Percentiles rank a stretch among this genome's conserved stretches.
Conservation (phyloP, 2,797 vertebrate genomes). For the Onychomys torridus region DNA sequence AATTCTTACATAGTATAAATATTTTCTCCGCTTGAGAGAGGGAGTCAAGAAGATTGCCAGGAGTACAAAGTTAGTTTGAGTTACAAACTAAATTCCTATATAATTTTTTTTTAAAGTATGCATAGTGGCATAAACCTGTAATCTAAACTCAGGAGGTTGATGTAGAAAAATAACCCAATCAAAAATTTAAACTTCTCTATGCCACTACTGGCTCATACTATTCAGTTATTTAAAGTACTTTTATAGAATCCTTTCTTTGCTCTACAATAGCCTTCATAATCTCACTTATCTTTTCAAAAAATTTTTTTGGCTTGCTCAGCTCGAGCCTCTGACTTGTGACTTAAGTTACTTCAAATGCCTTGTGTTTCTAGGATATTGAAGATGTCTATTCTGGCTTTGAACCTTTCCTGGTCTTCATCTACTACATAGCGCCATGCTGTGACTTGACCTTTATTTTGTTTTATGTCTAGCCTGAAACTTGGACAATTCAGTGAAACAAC, state of each 20-base stretch:
- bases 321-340: background rate
- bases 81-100: background rate
- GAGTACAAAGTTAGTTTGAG: background rate
- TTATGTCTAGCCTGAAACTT: background rate
- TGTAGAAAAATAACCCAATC: background rate
- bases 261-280: background rate
- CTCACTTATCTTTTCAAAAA: background rate
- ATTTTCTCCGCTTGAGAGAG: background rate
- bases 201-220: background rate
- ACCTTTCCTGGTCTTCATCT: background rate
- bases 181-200: background rate
- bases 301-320: background rate
- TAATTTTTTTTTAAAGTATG: background rate
- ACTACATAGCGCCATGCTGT: background rate
- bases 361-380: background rate
- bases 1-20: background rate
- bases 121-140: background rate
- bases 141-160: background rate
- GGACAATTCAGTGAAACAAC: background rate
- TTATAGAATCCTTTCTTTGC: background rate
- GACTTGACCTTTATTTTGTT: background rate
- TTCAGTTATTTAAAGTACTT: background rate
- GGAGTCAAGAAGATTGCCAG: background rate
- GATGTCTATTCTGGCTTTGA: background rate
- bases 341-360: background rate